phyloP scores from a whole-genome alignment of 64 coral and sea anemone genomes.

The Montipora cactus region DNA sequence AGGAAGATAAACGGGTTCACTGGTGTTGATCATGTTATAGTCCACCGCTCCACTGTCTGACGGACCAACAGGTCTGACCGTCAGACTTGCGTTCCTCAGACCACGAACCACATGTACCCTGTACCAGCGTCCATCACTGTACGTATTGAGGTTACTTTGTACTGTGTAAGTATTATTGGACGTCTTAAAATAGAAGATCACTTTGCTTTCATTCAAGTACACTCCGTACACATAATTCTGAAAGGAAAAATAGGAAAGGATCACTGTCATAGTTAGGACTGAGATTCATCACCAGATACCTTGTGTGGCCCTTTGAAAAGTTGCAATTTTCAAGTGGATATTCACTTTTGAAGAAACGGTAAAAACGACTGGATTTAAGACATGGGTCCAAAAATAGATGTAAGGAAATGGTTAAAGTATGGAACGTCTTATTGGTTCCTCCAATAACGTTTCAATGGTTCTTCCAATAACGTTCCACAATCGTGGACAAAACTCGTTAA shows the following conservation, averaged over 20 bases:
- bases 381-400: too few relatives aligned
- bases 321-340: neutral
- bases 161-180: slow-evolving; percentile 52
- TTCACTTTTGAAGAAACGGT: too few relatives aligned
- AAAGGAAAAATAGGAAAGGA: neutral
- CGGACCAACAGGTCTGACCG: slow-evolving; percentile 67
- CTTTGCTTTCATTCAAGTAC: slow-evolving; percentile 76
- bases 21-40: slow-evolving; percentile 14
- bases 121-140: slow-evolving; percentile 92
- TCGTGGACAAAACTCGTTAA: too few relatives aligned
- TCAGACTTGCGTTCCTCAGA: slow-evolving; percentile 82
- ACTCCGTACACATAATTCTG: slow-evolving; percentile 81
- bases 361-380: too few relatives aligned
- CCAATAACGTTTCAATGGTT: too few relatives aligned
- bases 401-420: too few relatives aligned
- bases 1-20: neutral
- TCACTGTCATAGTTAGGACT: neutral
- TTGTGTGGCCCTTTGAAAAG: neutral
- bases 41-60: slow-evolving; percentile 55
- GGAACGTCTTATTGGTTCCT: too few relatives aligned
- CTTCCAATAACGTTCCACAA: too few relatives aligned
- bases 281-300: neutral
- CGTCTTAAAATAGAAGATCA: slow-evolving; percentile 83
- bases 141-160: slow-evolving; percentile 53
- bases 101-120: slow-evolving; percentile 73